Evolutionary conservation across 1,140 invertebrate genomes (phyloP).

Genomic region (Zaprionus capensis): DNA sequence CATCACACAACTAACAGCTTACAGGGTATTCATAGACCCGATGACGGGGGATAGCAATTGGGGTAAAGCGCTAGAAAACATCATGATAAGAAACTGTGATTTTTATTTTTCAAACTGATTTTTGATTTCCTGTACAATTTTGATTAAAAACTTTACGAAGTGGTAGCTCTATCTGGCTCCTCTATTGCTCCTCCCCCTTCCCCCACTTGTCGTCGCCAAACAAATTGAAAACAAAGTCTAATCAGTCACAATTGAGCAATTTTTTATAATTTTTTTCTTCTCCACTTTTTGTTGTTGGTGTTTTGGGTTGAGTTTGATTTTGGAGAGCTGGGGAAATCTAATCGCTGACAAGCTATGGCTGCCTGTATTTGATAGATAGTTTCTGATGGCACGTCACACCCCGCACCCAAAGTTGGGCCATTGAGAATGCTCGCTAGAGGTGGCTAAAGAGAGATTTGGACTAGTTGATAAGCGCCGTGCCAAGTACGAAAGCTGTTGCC

Average conservation of each 20-base stretch:
- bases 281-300: background rate
- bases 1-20: background rate
- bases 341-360: slow-evolving; percentile 82
- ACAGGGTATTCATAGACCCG: slow-evolving; percentile 26
- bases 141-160: slow-evolving; percentile 75
- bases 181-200: slow-evolving; percentile 16
- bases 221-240: slow-evolving; percentile 83
- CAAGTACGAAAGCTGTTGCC: slow-evolving; percentile 30
- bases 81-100: slow-evolving; percentile 82
- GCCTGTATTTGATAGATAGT: slow-evolving; percentile 81
- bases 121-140: slow-evolving; percentile 83
- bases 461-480: slow-evolving; percentile 53
- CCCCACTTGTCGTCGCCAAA: slow-evolving; percentile 44
- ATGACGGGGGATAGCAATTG: slow-evolving; percentile 64
- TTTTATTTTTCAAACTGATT: slow-evolving; percentile 83
- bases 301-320: slow-evolving; percentile 47
- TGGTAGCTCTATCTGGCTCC: slow-evolving; percentile 42
- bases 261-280: slow-evolving; percentile 53
- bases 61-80: slow-evolving; percentile 73
- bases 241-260: slow-evolving; percentile 81
- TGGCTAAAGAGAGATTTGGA: slow-evolving; percentile 60
- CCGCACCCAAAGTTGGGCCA: slow-evolving; percentile 22
- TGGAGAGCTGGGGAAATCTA: slow-evolving; percentile 65
- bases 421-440: slow-evolving; percentile 38
- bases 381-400: slow-evolving; percentile 70